These are phyloP conservation scores for Telmatochromis brichardi DNA, from an alignment of 2,113 vertebrate genomes.

Conservation along the genomic window DNA sequence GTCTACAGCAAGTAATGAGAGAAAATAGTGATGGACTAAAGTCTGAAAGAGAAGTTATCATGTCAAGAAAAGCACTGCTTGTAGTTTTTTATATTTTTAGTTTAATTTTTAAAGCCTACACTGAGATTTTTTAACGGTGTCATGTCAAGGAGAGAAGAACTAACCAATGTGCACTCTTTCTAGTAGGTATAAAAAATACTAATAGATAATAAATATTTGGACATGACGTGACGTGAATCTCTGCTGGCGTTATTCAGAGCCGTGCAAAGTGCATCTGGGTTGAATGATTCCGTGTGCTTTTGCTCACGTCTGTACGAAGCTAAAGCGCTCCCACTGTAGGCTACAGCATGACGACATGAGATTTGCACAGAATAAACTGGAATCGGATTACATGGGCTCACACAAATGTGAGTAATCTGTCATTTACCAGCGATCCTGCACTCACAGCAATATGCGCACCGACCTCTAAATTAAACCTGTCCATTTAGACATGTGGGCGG, in stretches of 20 bases:
- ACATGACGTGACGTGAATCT: neutral
- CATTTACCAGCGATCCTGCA: constrained; percentile 58
- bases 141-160: accelerated
- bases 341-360: constrained; percentile 62
- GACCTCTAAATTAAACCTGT: constrained; percentile 46
- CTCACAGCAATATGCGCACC: constrained; percentile 25
- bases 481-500: neutral
- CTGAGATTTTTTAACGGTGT: neutral
- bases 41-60: accelerated
- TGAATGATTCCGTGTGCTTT: constrained; percentile 38
- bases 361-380: constrained; percentile 72
- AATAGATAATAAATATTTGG: neutral
- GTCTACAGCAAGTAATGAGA: accelerated
- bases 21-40: neutral
- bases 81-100: neutral
- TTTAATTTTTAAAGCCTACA: neutral
- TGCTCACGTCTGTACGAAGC: constrained; percentile 40
- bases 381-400: constrained; percentile 72
- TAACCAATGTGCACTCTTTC: accelerated
- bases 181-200: neutral
- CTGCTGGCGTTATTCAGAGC: neutral
- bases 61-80: neutral
- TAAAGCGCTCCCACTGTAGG: constrained; percentile 40
- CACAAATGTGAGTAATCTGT: constrained; percentile 73
- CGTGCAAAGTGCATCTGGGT: constrained; percentile 25